Evolutionary conservation across 2,113 vertebrate species (phyloP).

Genomic region (Nycticorax nycticorax): DNA sequence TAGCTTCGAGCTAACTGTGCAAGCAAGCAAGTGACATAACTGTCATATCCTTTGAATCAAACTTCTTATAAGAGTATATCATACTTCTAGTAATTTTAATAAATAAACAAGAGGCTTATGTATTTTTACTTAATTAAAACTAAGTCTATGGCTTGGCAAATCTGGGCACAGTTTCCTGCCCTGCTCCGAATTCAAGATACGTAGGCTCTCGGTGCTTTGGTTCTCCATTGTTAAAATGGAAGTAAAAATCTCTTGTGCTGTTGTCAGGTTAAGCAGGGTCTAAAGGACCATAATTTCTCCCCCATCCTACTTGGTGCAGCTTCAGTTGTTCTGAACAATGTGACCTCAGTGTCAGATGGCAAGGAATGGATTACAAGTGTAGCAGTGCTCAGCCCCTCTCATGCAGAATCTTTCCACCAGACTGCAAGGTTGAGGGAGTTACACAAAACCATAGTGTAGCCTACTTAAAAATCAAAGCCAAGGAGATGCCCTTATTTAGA

Average conservation of each 20-base stretch:
- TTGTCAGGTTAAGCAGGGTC: not conserved
- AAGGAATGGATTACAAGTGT: not conserved
- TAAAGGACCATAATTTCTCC: not conserved
- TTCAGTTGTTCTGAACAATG: not conserved
- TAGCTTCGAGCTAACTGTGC: not conserved
- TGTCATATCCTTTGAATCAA: not conserved
- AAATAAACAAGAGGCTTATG: not conserved
- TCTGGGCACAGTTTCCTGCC: not conserved
- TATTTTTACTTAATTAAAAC: not conserved
- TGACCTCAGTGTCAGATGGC: not conserved
- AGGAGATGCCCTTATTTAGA: not conserved
- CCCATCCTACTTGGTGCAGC: not conserved
- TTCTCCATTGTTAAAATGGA: not conserved
- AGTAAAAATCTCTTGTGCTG: not conserved
- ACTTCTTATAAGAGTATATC: not conserved
- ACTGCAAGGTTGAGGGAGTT: not conserved
- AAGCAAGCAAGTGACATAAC: not conserved
- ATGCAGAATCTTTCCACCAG: not conserved
- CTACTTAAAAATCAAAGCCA: not conserved
- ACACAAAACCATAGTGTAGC: not conserved
- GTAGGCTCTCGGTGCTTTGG: rapidly evolving
- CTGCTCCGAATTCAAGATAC: not conserved
- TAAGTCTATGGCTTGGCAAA: not conserved
- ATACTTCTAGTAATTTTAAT: not conserved
- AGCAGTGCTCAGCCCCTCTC: not conserved